Evolutionary conservation across 2,888 invertebrate genomes (phyloP).

Genomic region (Tenodera sinensis): DNA sequence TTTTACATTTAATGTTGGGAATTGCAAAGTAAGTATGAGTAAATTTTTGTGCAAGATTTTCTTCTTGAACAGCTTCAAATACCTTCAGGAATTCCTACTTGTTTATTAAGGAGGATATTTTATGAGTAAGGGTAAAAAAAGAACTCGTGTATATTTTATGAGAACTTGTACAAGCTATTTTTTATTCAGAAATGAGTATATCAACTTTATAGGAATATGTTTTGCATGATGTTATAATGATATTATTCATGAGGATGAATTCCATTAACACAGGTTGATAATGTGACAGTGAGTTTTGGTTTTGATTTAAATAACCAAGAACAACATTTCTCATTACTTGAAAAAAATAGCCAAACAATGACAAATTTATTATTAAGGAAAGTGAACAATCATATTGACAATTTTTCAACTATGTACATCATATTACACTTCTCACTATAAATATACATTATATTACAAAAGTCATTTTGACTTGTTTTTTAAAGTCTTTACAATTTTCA

Average conservation of each 20-base stretch:
- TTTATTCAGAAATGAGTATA: not conserved
- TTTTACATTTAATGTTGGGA: no score
- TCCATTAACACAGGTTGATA: not conserved
- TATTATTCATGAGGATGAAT: not conserved
- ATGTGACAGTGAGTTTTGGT: not conserved
- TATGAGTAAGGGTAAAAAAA: not conserved
- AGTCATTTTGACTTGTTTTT: slow-evolving; percentile 25
- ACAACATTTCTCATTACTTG: slow-evolving; percentile 31
- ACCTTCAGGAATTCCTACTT: not conserved
- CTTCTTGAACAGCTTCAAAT: no score
- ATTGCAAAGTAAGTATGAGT: no score
- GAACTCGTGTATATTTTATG: not conserved
- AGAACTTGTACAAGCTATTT: not conserved
- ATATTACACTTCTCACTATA: slow-evolving; percentile 33
- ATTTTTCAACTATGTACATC: slow-evolving; percentile 31
- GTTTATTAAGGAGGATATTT: not conserved
- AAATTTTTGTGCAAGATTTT: no score
- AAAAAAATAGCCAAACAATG: slow-evolving; percentile 34
- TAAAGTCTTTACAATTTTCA: slow-evolving; percentile 32
- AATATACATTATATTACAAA: slow-evolving; percentile 33
- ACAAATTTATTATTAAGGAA: slow-evolving; percentile 32
- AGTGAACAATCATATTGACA: slow-evolving; percentile 32
- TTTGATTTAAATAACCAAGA: slow-evolving; percentile 18
- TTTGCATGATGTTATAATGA: not conserved
- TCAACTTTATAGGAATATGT: not conserved